Evolutionary conservation across 2,888 invertebrate genomes (phyloP), one percentile per base, ranked within the genome.

Genomic region (Apoda limacodes): DNA sequence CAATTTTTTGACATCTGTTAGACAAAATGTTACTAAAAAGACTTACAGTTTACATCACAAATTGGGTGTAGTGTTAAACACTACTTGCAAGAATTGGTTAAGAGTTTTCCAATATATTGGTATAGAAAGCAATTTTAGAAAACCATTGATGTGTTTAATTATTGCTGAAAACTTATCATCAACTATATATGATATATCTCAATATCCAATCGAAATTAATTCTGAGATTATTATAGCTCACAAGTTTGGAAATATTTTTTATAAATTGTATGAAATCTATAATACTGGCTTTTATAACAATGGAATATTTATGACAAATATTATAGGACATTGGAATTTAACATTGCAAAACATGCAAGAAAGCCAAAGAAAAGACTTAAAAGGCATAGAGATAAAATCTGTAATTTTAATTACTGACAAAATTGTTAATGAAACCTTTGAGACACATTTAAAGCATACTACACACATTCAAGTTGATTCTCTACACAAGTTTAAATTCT

Each of bases 401-500:
- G 75, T 82, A 35, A 64, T 85, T 25, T 85, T 87, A 46, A 44
- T 68, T 5, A 51, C 61, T 0, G 52, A 59, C 4, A 13, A 58
- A 80, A 37, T 26, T 60, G 69, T 42, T 57, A 58, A 78, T 13
- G 49, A 60, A 50, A 68, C 67, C 3, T 63, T 85, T 39, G 63
- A 81, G 35, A 58, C 83, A 29, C 88, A 85, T 46, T 56, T 85
- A 23, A 69, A 65, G 10, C 67, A 68, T 25, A 78, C 82, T 4
- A 66, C 66, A 12, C 70, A 82, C 31, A 64, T 70, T 17, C 78
- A 83, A 48, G 66, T 84, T 13, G 87, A 88, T 60, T 83, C 85
- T 1, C 74, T 87, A 70, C 83, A 86, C 55, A 83, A 86, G 44
- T 82, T 85, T 48, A 87, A 88, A 56, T 86, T 80, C 52, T 84